Base-by-base conservation (phyloP, 2,113 vertebrate species). In the Toxotes chatareus region DNA sequence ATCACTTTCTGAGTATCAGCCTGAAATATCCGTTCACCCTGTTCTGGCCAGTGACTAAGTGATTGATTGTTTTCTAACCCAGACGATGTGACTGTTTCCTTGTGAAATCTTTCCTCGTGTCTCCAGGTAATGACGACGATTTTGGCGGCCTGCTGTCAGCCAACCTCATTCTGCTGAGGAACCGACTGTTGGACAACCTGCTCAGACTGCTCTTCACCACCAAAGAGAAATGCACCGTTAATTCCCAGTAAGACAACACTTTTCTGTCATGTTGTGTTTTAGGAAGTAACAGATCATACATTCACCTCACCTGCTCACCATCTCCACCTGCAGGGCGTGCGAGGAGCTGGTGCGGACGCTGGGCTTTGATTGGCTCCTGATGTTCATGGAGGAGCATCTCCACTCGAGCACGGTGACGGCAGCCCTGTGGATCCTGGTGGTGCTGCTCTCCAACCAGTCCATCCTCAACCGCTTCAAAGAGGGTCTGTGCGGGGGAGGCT, bases 361-460 rank as follows among this genome's bases (percentile, higher is more conserved):
- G 89, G 98, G 98, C 36, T 99, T 99, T 38, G 98, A 99, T 72
- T 99, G 98, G 98, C 94, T 99, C 59, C 90, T 99, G 93, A 97
- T 97, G 96, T 99, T 99, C 80, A 98, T 98, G 97, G 98, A 99
- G 77, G 98, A 99, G 31, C 98, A 99, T 75, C 89, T 99, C 5
- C 98, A 99, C 92, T 96, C 97, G 0, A 97, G 94, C 82, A 98
- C 97, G 0, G 98, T 99, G 34, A 99, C 97, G 0, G 97, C 96
- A 5, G 97, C 98, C 17, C 96, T 99, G 95, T 94, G 97, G 90
- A 96, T 99, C 85, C 95, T 99, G 44, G 97, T 97, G 73, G 97
- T 99, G 55, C 93, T 99, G 40, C 93, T 99, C 82, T 98, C 97
- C 80, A 99, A 97, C 91, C 97, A 97, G 87, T 63, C 96, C 69